These are phyloP conservation scores for Bryconaethiops microstoma DNA, from an alignment of 2,797 vertebrate genomes.

Conservation along the genomic window DNA sequence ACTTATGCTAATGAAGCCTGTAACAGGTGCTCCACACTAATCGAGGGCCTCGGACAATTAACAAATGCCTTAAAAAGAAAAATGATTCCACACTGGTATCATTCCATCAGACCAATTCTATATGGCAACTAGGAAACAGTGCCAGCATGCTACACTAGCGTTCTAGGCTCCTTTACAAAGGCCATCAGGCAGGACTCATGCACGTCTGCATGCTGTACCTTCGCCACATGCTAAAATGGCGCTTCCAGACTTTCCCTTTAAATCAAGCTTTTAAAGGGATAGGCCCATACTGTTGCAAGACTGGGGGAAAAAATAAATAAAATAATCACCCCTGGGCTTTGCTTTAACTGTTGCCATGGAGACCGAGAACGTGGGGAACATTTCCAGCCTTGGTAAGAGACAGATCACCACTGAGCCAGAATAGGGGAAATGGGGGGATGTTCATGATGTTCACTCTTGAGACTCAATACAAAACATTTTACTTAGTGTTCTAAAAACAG, in stretches of 20 bases:
- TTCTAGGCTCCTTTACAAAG: not conserved
- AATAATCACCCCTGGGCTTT: conserved; percentile 19
- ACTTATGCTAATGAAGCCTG: not conserved
- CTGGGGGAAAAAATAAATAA: not conserved
- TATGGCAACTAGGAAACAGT: not conserved
- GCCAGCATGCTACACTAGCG: not conserved
- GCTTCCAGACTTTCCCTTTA: conserved; percentile 1
- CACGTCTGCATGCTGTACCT: not conserved
- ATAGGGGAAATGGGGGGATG: not conserved
- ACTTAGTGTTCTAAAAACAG: too few species aligned
- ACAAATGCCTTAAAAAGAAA: not conserved
- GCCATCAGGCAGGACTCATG: not conserved
- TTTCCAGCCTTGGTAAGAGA: conserved; percentile 15
- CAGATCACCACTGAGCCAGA: not conserved
- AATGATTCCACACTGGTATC: not conserved
- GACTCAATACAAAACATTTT: too few species aligned
- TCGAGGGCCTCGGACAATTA: not conserved
- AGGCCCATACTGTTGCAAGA: conserved; percentile 10
- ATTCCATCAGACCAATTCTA: not conserved
- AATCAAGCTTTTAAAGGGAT: conserved; percentile 29
- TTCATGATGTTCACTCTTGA: not conserved
- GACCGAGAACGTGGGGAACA: conserved; percentile 17
- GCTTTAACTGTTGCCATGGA: conserved; percentile 47
- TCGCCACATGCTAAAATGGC: conserved; percentile 7
- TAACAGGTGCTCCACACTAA: not conserved